Conservation (phyloP, 2,113 vertebrate genomes). For the Falcunculus frontatus region DNA sequence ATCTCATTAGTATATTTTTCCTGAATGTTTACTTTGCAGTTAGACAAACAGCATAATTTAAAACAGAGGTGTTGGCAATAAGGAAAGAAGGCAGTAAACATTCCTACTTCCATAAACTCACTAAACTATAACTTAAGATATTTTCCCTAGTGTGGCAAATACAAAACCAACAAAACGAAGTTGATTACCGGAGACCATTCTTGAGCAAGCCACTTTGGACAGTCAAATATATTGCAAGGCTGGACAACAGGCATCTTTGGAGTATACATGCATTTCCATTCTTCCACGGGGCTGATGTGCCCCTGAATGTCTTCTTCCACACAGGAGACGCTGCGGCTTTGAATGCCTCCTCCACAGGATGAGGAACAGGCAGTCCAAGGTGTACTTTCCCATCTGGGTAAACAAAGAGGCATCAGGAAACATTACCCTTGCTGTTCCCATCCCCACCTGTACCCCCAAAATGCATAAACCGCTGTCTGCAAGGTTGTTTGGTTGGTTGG, state of each 20-base stretch:
- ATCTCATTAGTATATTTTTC: not conserved
- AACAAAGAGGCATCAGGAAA: slow-evolving; percentile 9
- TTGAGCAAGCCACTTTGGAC: slow-evolving; percentile 95
- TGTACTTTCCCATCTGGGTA: slow-evolving; percentile 90
- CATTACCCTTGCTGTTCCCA: not conserved
- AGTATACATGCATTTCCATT: slow-evolving; percentile 98
- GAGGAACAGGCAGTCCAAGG: slow-evolving; percentile 96
- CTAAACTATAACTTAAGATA: not conserved
- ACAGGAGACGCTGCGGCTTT: slow-evolving; percentile 91
- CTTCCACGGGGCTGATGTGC: slow-evolving; percentile 84
- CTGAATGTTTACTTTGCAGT: not conserved
- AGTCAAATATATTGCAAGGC: slow-evolving; percentile 94
- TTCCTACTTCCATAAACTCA: not conserved
- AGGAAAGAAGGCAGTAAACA: not conserved
- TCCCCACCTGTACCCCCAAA: fast-evolving
- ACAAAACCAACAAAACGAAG: not conserved
- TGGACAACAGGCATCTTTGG: slow-evolving; percentile 87
- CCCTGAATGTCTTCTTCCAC: slow-evolving; percentile 98
- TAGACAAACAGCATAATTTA: not conserved
- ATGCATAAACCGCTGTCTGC: not conserved
- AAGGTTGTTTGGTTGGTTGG: not conserved
- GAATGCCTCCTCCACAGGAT: slow-evolving; percentile 92
- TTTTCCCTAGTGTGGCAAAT: not conserved
- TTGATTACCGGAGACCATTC: slow-evolving; percentile 93
- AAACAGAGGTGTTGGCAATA: not conserved